phyloP scores from a whole-genome alignment of 2,888 invertebrate genomes.

The Girardia tigrina region DNA sequence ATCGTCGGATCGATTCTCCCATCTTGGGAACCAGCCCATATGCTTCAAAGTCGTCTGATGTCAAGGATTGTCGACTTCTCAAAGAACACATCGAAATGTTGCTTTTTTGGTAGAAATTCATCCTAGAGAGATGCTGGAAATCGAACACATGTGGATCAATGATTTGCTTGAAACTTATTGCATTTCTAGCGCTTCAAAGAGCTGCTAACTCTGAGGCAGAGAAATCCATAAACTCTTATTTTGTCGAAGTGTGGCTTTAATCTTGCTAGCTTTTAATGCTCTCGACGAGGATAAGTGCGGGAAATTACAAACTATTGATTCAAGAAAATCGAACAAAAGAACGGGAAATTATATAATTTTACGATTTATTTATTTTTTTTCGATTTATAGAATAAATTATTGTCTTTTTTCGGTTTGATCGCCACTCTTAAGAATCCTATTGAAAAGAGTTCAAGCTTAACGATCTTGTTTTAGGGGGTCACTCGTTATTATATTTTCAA shows the following conservation, averaged over 20 bases:
- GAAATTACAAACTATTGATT: background rate
- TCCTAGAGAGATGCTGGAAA: conserved; percentile 11
- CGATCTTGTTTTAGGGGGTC: too few species aligned
- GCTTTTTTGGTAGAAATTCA: background rate
- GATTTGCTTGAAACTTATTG: conserved; percentile 9
- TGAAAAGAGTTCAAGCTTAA: too few species aligned
- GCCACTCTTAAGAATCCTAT: too few species aligned
- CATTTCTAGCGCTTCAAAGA: conserved; percentile 2
- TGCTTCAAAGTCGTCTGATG: conserved; percentile 20
- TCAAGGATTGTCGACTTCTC: conserved; percentile 23
- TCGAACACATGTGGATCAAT: conserved; percentile 12
- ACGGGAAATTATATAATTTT: too few species aligned
- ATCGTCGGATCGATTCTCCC: background rate
- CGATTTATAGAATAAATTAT: too few species aligned
- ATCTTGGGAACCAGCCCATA: background rate
- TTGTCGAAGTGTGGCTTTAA: conserved; percentile 7
- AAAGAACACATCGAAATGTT: background rate
- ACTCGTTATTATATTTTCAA: too few species aligned
- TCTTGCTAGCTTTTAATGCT: conserved; percentile 23
- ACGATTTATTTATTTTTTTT: too few species aligned
- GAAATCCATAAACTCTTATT: conserved; percentile 16
- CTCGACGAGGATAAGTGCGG: background rate
- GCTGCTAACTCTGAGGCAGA: background rate
- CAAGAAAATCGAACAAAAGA: background rate
- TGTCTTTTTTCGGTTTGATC: too few species aligned